These are phyloP conservation scores for Plecturocebus donacophilus DNA, from an alignment of 2,113 vertebrate genomes.

Conservation along the genomic window DNA sequence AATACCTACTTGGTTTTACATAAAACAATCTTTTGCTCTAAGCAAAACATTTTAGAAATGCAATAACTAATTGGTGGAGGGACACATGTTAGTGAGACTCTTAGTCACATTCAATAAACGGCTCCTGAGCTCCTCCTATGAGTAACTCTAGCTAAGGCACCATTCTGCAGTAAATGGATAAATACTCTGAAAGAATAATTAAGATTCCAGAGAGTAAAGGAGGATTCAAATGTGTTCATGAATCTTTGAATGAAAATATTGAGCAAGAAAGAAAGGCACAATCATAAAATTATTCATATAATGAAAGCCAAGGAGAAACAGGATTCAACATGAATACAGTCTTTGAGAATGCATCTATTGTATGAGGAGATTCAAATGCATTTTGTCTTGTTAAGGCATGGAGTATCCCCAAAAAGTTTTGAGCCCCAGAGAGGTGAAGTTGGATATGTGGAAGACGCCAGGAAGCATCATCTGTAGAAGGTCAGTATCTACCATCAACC, in stretches of 20 bases:
- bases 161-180: not conserved
- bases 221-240: not conserved
- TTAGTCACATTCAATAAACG: not conserved
- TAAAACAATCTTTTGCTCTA: conserved; percentile 23
- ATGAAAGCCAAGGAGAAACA: conserved; percentile 21
- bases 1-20: not conserved
- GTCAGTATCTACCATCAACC: not conserved
- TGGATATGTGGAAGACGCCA: not conserved
- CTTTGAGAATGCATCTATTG: not conserved
- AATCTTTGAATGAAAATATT: conserved; percentile 42
- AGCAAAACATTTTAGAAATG: conserved; percentile 35
- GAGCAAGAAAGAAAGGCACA: conserved; percentile 3
- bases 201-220: not conserved
- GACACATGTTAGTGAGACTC: not conserved
- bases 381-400: not conserved
- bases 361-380: not conserved
- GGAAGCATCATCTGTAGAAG: not conserved
- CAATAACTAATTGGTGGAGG: not conserved
- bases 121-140: not conserved
- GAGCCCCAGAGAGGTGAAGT: not conserved
- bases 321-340: not conserved
- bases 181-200: conserved; percentile 15
- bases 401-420: not conserved
- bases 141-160: not conserved
- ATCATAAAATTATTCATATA: conserved; percentile 28